Base-by-base conservation (phyloP, 2,797 vertebrate species). In the Amniataba percoides region DNA sequence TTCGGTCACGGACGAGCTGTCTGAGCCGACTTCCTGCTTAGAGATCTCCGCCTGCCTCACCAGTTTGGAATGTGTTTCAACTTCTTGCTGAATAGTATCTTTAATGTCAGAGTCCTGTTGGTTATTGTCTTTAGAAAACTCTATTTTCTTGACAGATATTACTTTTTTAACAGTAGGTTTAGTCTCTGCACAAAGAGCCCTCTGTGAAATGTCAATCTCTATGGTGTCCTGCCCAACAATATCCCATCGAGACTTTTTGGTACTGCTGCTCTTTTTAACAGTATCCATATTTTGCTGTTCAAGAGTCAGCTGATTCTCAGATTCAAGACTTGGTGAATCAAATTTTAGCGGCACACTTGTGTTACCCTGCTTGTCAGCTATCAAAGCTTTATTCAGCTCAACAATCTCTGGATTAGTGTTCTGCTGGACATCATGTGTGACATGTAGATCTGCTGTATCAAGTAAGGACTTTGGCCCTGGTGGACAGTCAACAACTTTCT, bases 191-290 rank as follows among this genome's bases (percentile, higher is more conserved):
- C 48, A 84, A 52, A 77, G 3, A 1, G 60, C 66, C 80, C 79
- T 93, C 34, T 83, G 89, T 58, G 83, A 85, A 69, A 78, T 83
- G 60, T 94, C 93, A 81, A 70, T 80, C 67, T 94, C 94, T 19
- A 51, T 77, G 15, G 40, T 64, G 58, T 94, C 87, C 81, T 96
- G 89, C 46, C 96, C 95, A 69, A 95, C 94, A 77, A 96, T 96
- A 87, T 96, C 96, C 96, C 96, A 96, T 18, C 96, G 72, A 8
- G 95, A 95, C 83, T 89, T 95, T 93, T 93, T 96, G 43, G 83
- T 61, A 60, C 63, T 61, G 77, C 52, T 76, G 57, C 51, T 91
- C 79, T 89, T 95, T 85, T 87, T 92, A 46, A 81, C 51, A 14
- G 53, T 16, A 45, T 82, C 90, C 36, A 53, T 31, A 63, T 62